phyloP scores from a whole-genome alignment of 1,140 invertebrate species.

The Orius insidiosus region DNA sequence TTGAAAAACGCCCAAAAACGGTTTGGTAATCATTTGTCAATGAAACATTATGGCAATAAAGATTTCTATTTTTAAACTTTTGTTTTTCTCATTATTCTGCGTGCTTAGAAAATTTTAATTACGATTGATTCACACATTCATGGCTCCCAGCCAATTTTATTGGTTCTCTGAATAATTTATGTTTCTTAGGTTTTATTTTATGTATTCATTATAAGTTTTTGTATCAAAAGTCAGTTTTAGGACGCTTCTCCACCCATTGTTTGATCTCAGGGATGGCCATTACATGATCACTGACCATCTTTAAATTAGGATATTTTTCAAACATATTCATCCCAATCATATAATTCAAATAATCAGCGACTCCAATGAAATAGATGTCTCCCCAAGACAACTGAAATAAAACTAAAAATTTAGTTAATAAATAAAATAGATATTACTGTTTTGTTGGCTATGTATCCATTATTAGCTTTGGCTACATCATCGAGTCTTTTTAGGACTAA shows the following conservation, averaged over 20 bases:
- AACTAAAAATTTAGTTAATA: not conserved
- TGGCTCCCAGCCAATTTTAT: too few relatives aligned
- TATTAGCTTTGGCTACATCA: slow-evolving; percentile 35
- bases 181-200: too few relatives aligned
- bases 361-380: slow-evolving; percentile 40
- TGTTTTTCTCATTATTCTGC: too few relatives aligned
- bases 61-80: too few relatives aligned
- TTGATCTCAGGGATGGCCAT: slow-evolving; percentile 29
- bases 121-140: too few relatives aligned
- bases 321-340: slow-evolving; percentile 35
- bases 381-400: slow-evolving; percentile 39
- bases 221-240: slow-evolving; percentile 18
- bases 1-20: slow-evolving; percentile 25
- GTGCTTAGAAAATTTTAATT: too few relatives aligned
- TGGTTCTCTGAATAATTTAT: too few relatives aligned
- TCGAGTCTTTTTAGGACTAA: slow-evolving; percentile 34
- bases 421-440: slow-evolving; percentile 21
- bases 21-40: not conserved
- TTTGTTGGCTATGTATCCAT: slow-evolving; percentile 29
- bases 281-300: slow-evolving; percentile 29
- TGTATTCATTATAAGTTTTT: too few relatives aligned
- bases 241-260: slow-evolving; percentile 30
- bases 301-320: slow-evolving; percentile 31
- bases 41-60: too few relatives aligned
- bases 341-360: slow-evolving; percentile 36